Conservation (phyloP, 2,113 vertebrate genomes). For the Paedocypris sp. region DNA sequence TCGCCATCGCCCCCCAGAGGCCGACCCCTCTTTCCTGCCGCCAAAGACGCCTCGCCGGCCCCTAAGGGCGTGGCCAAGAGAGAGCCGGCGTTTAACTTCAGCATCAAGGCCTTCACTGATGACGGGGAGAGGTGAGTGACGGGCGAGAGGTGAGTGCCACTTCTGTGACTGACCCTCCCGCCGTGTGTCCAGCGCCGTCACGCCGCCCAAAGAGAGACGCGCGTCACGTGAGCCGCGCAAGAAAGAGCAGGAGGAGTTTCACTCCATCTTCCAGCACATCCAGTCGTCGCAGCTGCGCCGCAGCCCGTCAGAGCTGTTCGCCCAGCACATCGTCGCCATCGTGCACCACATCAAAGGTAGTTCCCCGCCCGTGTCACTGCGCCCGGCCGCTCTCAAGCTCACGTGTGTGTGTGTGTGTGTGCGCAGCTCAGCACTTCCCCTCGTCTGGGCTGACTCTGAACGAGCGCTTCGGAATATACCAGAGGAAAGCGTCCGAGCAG, state of each 20-base stretch:
- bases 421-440: slow-evolving; percentile 92
- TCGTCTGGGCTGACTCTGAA: slow-evolving; percentile 86
- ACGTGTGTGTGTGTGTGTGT: too few relatives aligned
- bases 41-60: slow-evolving; percentile 59
- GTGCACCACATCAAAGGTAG: slow-evolving; percentile 96
- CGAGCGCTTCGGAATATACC: slow-evolving; percentile 95
- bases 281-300: slow-evolving; percentile 81
- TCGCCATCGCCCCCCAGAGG: slow-evolving; percentile 63
- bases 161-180: too few relatives aligned
- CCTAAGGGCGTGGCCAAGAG: slow-evolving; percentile 65
- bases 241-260: slow-evolving; percentile 82
- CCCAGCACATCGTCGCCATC: slow-evolving; percentile 94
- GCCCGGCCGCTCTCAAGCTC: too few relatives aligned
- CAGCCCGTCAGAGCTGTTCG: slow-evolving; percentile 89
- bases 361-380: too few relatives aligned
- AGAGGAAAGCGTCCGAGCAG: slow-evolving; percentile 88
- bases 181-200: too few relatives aligned
- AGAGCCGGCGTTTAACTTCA: slow-evolving; percentile 80
- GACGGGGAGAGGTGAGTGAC: slow-evolving; percentile 23
- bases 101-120: slow-evolving; percentile 76
- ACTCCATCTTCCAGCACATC: slow-evolving; percentile 93
- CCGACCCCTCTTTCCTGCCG: slow-evolving; percentile 63
- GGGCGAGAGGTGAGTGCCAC: too few relatives aligned
- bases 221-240: slow-evolving; percentile 76
- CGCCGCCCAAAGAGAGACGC: slow-evolving; percentile 75